These are phyloP conservation scores for Megamerina dolium DNA, from an alignment of 2,888 invertebrate genomes.

Conservation along the genomic window DNA sequence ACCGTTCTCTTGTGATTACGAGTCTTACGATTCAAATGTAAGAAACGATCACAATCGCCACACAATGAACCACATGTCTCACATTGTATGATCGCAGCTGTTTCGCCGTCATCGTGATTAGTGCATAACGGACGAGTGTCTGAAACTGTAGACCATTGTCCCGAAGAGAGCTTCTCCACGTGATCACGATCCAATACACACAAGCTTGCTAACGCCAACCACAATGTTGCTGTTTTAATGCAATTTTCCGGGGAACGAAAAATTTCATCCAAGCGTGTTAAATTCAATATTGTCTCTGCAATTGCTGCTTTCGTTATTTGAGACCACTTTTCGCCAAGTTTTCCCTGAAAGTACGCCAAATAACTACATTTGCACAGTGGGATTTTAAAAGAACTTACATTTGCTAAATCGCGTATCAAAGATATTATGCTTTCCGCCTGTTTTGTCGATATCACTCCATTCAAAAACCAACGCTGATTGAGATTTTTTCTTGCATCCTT, in stretches of 20 bases:
- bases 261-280: slow-evolving; percentile 73
- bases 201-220: slow-evolving; percentile 88
- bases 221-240: slow-evolving; percentile 75
- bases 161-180: slow-evolving; percentile 72
- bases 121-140: slow-evolving; percentile 74
- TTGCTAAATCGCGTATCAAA: slow-evolving; percentile 86
- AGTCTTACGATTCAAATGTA: slow-evolving; percentile 86
- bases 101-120: slow-evolving; percentile 95
- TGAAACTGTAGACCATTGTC: slow-evolving; percentile 65
- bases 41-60: slow-evolving; percentile 90
- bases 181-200: slow-evolving; percentile 90
- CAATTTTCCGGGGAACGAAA: slow-evolving; percentile 72
- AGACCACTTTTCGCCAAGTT: slow-evolving; percentile 80
- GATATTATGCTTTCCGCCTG: slow-evolving; percentile 83
- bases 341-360: slow-evolving; percentile 62
- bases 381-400: slow-evolving; percentile 55
- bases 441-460: slow-evolving; percentile 76
- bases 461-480: slow-evolving; percentile 72
- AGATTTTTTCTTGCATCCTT: slow-evolving; percentile 43
- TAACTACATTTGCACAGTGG: background rate
- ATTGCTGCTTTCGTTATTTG: slow-evolving; percentile 80
- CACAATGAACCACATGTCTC: slow-evolving; percentile 87
- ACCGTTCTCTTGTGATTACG: slow-evolving; percentile 69
- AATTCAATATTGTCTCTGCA: slow-evolving; percentile 75
- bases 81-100: slow-evolving; percentile 88